Conservation (phyloP, 2,888 invertebrate genomes). For the Himalopsyche japonica region DNA sequence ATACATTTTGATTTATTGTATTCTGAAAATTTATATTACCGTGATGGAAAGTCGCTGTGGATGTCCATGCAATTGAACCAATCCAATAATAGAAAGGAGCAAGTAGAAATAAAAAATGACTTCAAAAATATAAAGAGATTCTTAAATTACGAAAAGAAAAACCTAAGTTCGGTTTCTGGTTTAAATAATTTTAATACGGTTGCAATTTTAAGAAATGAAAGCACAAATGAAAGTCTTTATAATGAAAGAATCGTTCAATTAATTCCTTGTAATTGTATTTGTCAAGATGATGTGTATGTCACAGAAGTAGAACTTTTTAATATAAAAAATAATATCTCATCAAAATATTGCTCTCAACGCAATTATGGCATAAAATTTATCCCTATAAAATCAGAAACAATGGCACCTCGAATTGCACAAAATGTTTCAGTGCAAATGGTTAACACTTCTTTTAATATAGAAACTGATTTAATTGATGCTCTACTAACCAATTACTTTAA, state of each 20-base stretch:
- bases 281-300: constrained; percentile 14
- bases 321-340: constrained; percentile 8
- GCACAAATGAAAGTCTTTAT: neutral
- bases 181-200: neutral
- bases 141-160: neutral
- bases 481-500: constrained; percentile 70
- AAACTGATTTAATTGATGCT: constrained; percentile 57
- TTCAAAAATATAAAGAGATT: constrained; percentile 9
- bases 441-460: constrained; percentile 21
- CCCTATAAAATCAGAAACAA: constrained; percentile 8
- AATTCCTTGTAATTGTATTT: constrained; percentile 8
- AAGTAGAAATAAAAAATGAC: neutral
- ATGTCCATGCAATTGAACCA: constrained; percentile 46
- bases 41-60: constrained; percentile 56
- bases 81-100: neutral
- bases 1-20: constrained; percentile 49
- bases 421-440: constrained; percentile 29
- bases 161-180: neutral
- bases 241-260: constrained; percentile 37
- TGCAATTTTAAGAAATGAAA: neutral
- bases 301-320: constrained; percentile 30
- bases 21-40: constrained; percentile 55
- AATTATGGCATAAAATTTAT: constrained; percentile 20
- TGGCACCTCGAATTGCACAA: constrained; percentile 34
- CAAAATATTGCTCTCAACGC: neutral